Base-by-base conservation (phyloP, 2,888 invertebrate species). In the Cantharis flavilabris region DNA sequence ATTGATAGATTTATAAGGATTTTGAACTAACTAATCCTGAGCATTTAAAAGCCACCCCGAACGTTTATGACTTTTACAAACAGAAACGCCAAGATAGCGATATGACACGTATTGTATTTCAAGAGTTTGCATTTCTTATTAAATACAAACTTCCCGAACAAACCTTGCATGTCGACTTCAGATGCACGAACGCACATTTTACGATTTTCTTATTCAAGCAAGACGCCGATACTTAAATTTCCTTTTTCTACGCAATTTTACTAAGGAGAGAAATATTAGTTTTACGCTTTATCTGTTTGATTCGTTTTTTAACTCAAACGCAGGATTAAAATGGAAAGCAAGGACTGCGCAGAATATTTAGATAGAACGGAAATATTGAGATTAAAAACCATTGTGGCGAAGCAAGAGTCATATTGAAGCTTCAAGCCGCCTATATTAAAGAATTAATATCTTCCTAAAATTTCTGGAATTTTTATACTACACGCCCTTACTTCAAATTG, bases 121-220 rank as follows among this genome's bases (percentile, higher is more conserved):
- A 79, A 77, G 72, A 79, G 80, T 81, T 81, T 80, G 80, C 80
- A 79, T 81, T 81, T 82, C 82, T 81, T 81, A 81, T 82, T 81
- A 81, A 49, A 81, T 81, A 73, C 74, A 75, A 76, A 78, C 80
- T 80, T 80, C 76, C 75, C 75, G 76, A 76, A 75, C 77, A 78
- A 75, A 72, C 76, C 70, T 73, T 73, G 74, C 73, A 76, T 78
- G 75, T 70, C 69, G 49, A 72, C 75, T 72, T 72, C 75, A 73
- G 71, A 80, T 72, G 78, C 76, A 76, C 76, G 76, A 75, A 79
- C 75, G 76, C 79, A 73, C 75, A 79, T 76, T 79, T 77, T 75
- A 70, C 76, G 75, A 76, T 77, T 72, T 75, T 69, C 72, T 72
- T 63, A 76, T 72, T 67, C 75, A 26, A 69, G 67, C 14, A 76